Evolutionary conservation across 1,140 invertebrate species (phyloP), one percentile per base, ranked within the genome.

Genomic region (Hylyphantes graminicola): DNA sequence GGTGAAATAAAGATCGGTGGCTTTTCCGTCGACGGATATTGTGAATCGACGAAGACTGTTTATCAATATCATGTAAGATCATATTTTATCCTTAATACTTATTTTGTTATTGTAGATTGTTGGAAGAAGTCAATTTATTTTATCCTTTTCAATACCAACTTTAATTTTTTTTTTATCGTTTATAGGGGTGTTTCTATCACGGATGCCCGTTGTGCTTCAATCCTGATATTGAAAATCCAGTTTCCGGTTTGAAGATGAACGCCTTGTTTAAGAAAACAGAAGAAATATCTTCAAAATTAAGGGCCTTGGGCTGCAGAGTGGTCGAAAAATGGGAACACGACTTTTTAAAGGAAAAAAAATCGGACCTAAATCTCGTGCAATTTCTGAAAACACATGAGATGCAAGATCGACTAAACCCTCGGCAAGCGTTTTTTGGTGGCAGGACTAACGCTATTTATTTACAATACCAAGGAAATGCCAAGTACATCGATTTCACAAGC

Each of bases 291-390:
- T 8, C 50, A 63, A 54, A 17, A n/a, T 11, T 13, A 50, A 53
- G 75, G 75, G 17, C n/a, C n/a, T n/a, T n/a, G n/a, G n/a, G n/a
- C n/a, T 67, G 21, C 48, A 57, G n/a, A 8, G 50, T 19, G 3
- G 35, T 53, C 12, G 17, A 53, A 67, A 78, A 13, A n/a, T 67
- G 63, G 63, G 63, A 75, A 10, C 76, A 78, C 6, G 76, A 53
- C 0, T 78, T 78, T 35, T 2, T n/a, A n/a, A n/a, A n/a, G n/a
- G 2, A 35, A 35, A 7, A 11, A n/a, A n/a, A n/a, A n/a, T n/a
- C n/a, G n/a, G 17, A 51, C 11, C 5, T 19, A 0, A 54, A 79
- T 2, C 17, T 68, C 0, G 10, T 54, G 48, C 0, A 8, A 0
- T 78, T 78, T 55, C 11, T 78, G 5, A 15, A 9, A 3, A 6